Percentiles rank a stretch among this genome's conserved stretches.
These are phyloP conservation scores for Microcaecilia unicolor DNA, from an alignment of 2,797 vertebrate species.

Conservation along the genomic window DNA sequence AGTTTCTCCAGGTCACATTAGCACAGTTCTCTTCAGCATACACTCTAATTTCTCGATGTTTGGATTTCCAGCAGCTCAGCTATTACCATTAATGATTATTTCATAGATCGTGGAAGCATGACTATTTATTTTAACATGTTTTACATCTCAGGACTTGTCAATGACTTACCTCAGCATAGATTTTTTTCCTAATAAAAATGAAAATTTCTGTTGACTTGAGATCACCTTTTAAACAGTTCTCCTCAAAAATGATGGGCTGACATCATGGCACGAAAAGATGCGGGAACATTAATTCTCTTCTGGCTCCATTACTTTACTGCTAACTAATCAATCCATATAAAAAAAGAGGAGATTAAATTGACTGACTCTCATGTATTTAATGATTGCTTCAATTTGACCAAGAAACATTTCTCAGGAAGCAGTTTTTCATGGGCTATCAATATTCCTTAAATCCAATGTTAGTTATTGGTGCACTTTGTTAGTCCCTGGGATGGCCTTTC, in stretches of 20 bases:
- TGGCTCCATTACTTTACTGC: slow-evolving; percentile 58
- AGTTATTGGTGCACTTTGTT: slow-evolving; percentile 70
- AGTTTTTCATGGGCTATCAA: slow-evolving; percentile 73
- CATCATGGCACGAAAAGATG: slow-evolving; percentile 28
- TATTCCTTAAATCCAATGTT: slow-evolving; percentile 74
- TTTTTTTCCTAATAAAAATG: no score
- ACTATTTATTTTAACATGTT: no score
- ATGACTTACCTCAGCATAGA: no score
- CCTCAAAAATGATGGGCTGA: slow-evolving; percentile 20
- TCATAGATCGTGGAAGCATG: slow-evolving; percentile 5
- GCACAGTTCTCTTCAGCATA: no score
- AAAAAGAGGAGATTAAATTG: slow-evolving; percentile 86
- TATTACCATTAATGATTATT: no score
- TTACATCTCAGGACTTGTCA: no score
- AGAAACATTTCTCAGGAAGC: slow-evolving; percentile 74
- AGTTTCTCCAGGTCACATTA: no score
- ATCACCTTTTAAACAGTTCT: slow-evolving; percentile 15
- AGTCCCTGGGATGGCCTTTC: slow-evolving; percentile 56
- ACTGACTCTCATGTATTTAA: slow-evolving; percentile 85
- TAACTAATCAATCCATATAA: slow-evolving; percentile 80
- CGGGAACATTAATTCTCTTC: slow-evolving; percentile 67
- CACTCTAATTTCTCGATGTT: no score
- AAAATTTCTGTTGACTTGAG: slow-evolving; percentile 9
- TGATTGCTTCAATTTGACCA: slow-evolving; percentile 80
- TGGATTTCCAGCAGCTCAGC: no score